Base-by-base conservation (phyloP, 2,888 invertebrate genomes). In the Allacma fusca region DNA sequence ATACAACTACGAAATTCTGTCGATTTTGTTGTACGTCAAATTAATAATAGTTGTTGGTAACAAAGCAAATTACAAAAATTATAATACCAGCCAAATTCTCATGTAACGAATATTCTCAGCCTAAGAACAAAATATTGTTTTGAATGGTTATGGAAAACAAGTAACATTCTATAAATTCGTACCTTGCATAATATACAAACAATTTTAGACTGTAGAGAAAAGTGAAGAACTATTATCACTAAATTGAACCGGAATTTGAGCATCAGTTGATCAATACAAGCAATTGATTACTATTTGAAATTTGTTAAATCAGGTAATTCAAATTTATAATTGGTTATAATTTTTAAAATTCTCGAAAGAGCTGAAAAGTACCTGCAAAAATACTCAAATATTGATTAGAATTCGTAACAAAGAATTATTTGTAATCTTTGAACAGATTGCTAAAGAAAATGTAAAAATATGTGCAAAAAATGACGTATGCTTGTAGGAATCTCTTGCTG, bases 111-210 rank as follows among this genome's bases (percentile, higher is more conserved):
- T 65, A 34, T 44, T 40, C 24, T 21, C 44, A 69, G n/a, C 19
- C 23, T 24, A 23, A 1, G 21, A 69, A 69, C 19, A 28, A 68
- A 68, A 68, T 5, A n/a, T 21, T 29, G 19, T 62, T 29, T 73
- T 59, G n/a, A 40, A 67, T 40, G 76, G 71, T 73, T 70, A 26
- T 75, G 75, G 26, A 76, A 40, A 59, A 9, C 71, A 76, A 23
- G 57, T 40, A 44, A 75, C 73, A 76, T 79, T 79, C 76, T 79
- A 77, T 34, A 16, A 65, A 74, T 76, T 73, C 68, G 79, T 79
- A 79, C 79, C 76, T 79, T 70, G 62, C 40, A 34, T 64, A 68
- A 44, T 75, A 40, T 40, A 50, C n/a, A 50, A 50, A 34, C 9
- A 34, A 4, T 7, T 9, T 7, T 9, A 34, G 34, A 9, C 9